Percentiles rank a stretch among this genome's conserved stretches.
Conservation (phyloP, 2,113 vertebrate genomes). For the Coturnix japonica region DNA sequence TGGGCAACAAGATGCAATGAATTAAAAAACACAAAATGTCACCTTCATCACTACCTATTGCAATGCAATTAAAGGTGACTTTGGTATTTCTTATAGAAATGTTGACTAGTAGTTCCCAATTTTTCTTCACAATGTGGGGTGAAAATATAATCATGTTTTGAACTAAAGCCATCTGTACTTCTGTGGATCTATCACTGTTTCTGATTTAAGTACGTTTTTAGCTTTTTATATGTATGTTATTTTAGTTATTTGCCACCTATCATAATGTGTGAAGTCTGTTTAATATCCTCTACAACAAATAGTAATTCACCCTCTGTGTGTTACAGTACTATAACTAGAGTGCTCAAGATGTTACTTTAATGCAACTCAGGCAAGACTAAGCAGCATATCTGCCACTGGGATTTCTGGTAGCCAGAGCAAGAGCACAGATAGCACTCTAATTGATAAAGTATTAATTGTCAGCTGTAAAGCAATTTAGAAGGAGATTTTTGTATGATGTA, state of each 20-base stretch:
- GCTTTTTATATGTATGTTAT: not conserved
- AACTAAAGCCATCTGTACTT: not conserved
- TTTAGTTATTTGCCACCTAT: not conserved
- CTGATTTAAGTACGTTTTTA: not conserved
- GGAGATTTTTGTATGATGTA: not conserved
- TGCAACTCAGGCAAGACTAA: not conserved
- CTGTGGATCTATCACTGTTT: not conserved
- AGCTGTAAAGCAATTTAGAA: not conserved
- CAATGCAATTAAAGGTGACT: slow-evolving; percentile 51
- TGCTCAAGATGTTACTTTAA: not conserved
- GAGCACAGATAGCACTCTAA: not conserved
- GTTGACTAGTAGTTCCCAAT: not conserved
- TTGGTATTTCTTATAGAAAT: slow-evolving; percentile 69
- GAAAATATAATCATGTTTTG: not conserved
- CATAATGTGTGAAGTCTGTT: not conserved
- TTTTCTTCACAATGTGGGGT: not conserved
- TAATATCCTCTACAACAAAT: slow-evolving; percentile 13
- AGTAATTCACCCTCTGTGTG: not conserved
- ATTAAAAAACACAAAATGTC: not conserved
- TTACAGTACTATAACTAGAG: not conserved
- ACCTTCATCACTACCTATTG: slow-evolving; percentile 13
- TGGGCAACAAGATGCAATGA: not conserved
- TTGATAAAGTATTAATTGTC: not conserved
- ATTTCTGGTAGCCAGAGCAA: not conserved
- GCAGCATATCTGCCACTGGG: not conserved